A percentile compares a stretch with the other conserved stretches of the same genome.
These are phyloP conservation scores for Ypsolopha sequella DNA, from an alignment of 2,888 invertebrate genomes.

Conservation along the genomic window DNA sequence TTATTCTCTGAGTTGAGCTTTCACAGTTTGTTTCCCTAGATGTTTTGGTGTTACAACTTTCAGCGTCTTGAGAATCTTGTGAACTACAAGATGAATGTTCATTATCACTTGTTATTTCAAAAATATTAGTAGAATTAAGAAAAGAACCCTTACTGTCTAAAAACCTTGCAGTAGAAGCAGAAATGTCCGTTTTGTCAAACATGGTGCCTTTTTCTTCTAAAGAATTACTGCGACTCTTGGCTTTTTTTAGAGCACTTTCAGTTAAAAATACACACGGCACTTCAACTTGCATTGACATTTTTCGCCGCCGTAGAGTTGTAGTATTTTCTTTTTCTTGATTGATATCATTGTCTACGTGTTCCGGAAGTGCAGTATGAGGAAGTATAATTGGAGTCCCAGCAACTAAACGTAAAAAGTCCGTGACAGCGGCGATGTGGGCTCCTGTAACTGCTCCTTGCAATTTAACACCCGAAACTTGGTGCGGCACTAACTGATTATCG, in stretches of 20 bases:
- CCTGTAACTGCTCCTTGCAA: slow-evolving; percentile 75
- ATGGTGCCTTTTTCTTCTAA: slow-evolving; percentile 51
- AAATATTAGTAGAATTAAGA: slow-evolving; percentile 36
- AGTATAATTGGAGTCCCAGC: slow-evolving; percentile 74
- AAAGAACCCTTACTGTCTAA: slow-evolving; percentile 41
- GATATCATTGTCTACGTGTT: slow-evolving; percentile 48
- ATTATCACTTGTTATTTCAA: slow-evolving; percentile 23
- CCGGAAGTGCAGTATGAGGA: slow-evolving; percentile 52
- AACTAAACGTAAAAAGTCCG: slow-evolving; percentile 74
- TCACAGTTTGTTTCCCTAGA: slow-evolving; percentile 22
- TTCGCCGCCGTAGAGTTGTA: slow-evolving; percentile 38
- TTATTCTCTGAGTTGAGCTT: slow-evolving; percentile 48
- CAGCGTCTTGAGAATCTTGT: slow-evolving; percentile 14
- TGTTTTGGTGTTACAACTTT: slow-evolving; percentile 32
- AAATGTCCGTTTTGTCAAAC: slow-evolving; percentile 41
- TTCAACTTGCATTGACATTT: slow-evolving; percentile 68
- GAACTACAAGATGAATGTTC: slow-evolving; percentile 14
- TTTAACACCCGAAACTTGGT: slow-evolving; percentile 75
- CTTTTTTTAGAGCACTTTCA: slow-evolving; percentile 59
- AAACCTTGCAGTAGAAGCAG: slow-evolving; percentile 36
- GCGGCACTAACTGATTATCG: slow-evolving; percentile 76
- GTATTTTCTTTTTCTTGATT: slow-evolving; percentile 56
- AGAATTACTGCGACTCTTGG: slow-evolving; percentile 56
- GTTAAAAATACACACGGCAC: slow-evolving; percentile 66
- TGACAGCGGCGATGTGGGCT: slow-evolving; percentile 75